phyloP scores from a whole-genome alignment of 2,888 invertebrate species.

The Periphyllus acericola region DNA sequence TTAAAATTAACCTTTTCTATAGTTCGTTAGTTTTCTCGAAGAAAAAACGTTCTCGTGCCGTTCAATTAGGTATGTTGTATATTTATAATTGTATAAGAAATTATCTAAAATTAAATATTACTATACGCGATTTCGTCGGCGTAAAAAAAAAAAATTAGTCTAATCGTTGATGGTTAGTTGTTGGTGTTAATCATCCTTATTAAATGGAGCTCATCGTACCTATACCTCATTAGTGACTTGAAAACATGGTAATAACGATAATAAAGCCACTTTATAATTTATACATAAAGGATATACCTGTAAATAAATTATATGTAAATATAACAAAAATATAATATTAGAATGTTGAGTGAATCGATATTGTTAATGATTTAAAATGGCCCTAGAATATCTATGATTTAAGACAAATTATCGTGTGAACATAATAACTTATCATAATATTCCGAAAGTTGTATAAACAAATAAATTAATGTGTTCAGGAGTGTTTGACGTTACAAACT shows the following conservation, averaged over 20 bases:
- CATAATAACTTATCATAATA: neutral
- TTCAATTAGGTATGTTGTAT: neutral
- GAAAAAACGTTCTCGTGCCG: neutral
- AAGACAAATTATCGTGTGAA: neutral
- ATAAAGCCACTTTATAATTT: neutral
- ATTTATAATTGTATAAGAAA: neutral
- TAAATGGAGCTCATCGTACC: neutral
- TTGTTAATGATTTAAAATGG: neutral
- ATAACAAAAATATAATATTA: neutral
- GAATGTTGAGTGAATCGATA: neutral
- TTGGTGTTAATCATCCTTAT: conserved; percentile 3
- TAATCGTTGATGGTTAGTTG: neutral
- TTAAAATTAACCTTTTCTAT: neutral
- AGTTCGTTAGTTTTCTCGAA: neutral
- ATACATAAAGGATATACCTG: neutral
- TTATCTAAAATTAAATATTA: neutral
- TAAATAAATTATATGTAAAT: neutral
- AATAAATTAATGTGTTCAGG: neutral
- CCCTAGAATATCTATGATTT: neutral
- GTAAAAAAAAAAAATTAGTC: neutral
- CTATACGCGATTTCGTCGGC: neutral
- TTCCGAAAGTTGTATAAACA: neutral
- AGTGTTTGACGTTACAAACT: neutral
- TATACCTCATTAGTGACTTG: conserved; percentile 11
- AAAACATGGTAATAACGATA: conserved; percentile 4